Conservation (phyloP, 2,888 invertebrate species). For the Hoplodrina blanda region DNA sequence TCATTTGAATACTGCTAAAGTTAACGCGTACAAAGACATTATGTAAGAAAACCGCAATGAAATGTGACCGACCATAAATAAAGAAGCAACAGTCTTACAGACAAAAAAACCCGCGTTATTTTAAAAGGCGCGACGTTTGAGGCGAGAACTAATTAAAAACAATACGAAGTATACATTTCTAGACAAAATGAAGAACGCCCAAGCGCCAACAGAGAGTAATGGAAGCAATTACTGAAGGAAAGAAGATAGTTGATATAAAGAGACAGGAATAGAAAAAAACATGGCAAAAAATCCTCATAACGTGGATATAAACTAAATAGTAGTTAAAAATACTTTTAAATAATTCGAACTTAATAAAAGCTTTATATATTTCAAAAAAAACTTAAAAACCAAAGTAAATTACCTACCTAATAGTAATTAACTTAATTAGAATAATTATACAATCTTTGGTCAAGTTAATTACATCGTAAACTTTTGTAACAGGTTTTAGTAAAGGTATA, state of each 20-base stretch:
- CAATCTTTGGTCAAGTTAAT: constrained; percentile 26
- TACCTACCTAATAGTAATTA: constrained; percentile 19
- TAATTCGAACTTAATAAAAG: background rate
- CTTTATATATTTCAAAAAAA: background rate
- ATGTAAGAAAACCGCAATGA: constrained; percentile 9
- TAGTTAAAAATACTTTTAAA: background rate
- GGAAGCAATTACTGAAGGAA: constrained; percentile 49
- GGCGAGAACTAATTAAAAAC: constrained; percentile 57
- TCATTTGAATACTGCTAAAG: constrained; percentile 1
- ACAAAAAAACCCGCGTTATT: constrained; percentile 24
- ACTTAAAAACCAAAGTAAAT: constrained; percentile 4
- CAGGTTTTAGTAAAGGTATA: constrained; percentile 2
- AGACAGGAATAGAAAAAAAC: constrained; percentile 10
- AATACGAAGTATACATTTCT: constrained; percentile 38
- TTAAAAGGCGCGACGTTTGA: constrained; percentile 28
- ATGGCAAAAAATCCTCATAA: background rate
- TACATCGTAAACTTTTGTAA: constrained; percentile 24
- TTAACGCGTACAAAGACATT: background rate
- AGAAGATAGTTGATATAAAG: constrained; percentile 17
- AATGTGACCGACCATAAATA: constrained; percentile 37
- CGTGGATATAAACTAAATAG: background rate
- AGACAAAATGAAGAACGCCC: constrained; percentile 39
- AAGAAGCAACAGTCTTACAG: background rate
- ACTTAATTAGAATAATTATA: constrained; percentile 24
- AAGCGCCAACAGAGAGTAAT: constrained; percentile 50